Percentiles rank a stretch among this genome's conserved stretches.
These are phyloP conservation scores for Ceratosolen fusciceps DNA, from an alignment of 1,140 invertebrate species.

Conservation along the genomic window DNA sequence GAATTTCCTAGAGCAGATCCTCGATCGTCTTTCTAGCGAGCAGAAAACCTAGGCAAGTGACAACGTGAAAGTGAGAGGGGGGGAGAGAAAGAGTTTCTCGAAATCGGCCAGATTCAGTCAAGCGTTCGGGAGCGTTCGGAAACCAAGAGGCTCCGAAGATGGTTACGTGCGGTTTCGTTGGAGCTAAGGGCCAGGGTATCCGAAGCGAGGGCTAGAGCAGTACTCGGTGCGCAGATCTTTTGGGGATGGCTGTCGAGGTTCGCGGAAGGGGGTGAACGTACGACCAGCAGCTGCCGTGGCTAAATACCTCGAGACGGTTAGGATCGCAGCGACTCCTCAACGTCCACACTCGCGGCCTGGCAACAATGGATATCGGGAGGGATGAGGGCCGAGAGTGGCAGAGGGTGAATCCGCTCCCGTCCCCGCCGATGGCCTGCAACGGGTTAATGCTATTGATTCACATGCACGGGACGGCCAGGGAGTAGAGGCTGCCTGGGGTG, in stretches of 20 bases:
- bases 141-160: too few relatives aligned
- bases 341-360: slow-evolving; percentile 23
- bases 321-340: slow-evolving; percentile 64
- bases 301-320: slow-evolving; percentile 74
- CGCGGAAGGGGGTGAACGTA: slow-evolving; percentile 28
- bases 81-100: too few relatives aligned
- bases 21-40: too few relatives aligned
- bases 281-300: slow-evolving; percentile 57
- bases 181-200: too few relatives aligned
- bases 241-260: slow-evolving; percentile 57
- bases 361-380: not conserved
- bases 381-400: slow-evolving; percentile 2
- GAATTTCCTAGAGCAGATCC: too few relatives aligned
- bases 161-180: too few relatives aligned
- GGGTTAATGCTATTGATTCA: slow-evolving; percentile 74
- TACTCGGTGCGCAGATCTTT: too few relatives aligned
- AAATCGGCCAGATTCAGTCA: too few relatives aligned
- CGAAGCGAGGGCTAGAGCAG: too few relatives aligned
- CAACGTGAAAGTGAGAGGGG: too few relatives aligned
- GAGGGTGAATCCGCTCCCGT: slow-evolving; percentile 48
- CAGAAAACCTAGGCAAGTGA: too few relatives aligned
- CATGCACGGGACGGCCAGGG: slow-evolving; percentile 56
- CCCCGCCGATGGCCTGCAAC: slow-evolving; percentile 68
- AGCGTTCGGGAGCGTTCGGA: too few relatives aligned
- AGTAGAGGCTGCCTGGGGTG: slow-evolving; percentile 56